Base-by-base conservation (phyloP, 64 coral and sea anemone genomes). In the Porites australiensis region DNA sequence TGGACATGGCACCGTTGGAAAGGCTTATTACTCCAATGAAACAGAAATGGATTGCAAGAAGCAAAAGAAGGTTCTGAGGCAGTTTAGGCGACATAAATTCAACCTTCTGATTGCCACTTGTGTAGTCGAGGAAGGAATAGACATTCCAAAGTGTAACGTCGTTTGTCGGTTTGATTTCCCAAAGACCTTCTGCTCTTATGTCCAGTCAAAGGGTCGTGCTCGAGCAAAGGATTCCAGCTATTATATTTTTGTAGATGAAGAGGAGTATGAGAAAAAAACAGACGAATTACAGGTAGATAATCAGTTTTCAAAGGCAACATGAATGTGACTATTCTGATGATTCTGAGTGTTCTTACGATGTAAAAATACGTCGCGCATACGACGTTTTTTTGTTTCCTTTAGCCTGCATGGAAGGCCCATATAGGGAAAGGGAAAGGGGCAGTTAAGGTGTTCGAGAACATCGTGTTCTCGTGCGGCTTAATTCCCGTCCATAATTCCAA, bases 161-260 rank as follows among this genome's bases (percentile, higher is more conserved):
- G 98, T 99, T 37, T 95, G 93, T 6, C 86, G 94, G 14, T 99
- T 99, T 68, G 98, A 99, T 77, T 99, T 99, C 18, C 98, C 98
- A 6, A 83, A 91, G 54, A 99, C 63, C 47, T 99, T 93, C 74
- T 91, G 94, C 22, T 93, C 94, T 69, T 99, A 94, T 81, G 98
- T 99, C 0, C 98, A 99, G 54, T 99, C 98, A 0, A 96, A 93
- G n/a, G 98, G 98, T n/a, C 74, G 98, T 48, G 98, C 94, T 18
- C 93, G 98, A 44, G 91, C 88, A 0, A 99, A 96, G 19, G 64
- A 57, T 79, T 96, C 98, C 44, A 60, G 67, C n/a, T 99, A 94
- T 85, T 74, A 94, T 44, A 79, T 96, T 13, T 83, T 99, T 70
- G 94, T 88, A 7, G 75, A 88, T 8, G 21, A 66, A 68, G 50